These are phyloP conservation scores for Entomyzon cyanotis DNA, from an alignment of 2,113 vertebrate species.

Conservation along the genomic window DNA sequence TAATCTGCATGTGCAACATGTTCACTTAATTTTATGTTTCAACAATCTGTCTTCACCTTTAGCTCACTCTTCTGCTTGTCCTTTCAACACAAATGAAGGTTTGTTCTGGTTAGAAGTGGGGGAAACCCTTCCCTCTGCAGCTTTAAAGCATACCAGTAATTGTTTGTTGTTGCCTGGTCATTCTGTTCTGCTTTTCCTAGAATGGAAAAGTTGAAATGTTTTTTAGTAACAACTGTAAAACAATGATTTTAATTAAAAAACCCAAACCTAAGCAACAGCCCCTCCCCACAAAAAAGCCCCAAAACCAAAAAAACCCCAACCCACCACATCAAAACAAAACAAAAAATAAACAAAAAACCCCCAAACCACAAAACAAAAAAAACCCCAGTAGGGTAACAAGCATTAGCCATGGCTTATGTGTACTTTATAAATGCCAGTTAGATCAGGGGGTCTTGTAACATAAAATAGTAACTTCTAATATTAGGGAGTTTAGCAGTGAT, in stretches of 20 bases:
- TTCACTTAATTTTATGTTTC: slow-evolving; percentile 13
- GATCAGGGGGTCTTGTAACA: neutral
- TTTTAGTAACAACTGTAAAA: neutral
- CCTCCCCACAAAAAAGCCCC: too few species aligned
- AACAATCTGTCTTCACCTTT: neutral
- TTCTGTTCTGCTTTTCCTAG: neutral
- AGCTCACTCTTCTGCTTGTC: neutral
- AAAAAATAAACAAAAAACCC: too few species aligned
- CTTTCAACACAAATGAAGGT: neutral
- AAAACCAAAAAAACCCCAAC: too few species aligned
- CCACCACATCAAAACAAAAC: too few species aligned
- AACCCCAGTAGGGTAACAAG: too few species aligned
- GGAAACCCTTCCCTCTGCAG: neutral
- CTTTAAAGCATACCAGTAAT: neutral
- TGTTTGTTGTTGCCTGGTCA: neutral
- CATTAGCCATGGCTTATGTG: neutral
- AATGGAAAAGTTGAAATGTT: neutral
- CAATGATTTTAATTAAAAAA: neutral
- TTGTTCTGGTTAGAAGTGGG: slow-evolving; percentile 30
- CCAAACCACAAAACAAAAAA: too few species aligned
- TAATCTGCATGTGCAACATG: slow-evolving; percentile 24
- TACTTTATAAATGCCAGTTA: neutral
- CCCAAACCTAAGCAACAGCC: neutral
- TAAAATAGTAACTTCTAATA: neutral
- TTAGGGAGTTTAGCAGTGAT: neutral